A percentile compares a stretch with the other conserved stretches of the same genome.
Evolutionary conservation across 2,888 invertebrate species (phyloP).

Genomic region (Hydroisotoma schaefferi): DNA sequence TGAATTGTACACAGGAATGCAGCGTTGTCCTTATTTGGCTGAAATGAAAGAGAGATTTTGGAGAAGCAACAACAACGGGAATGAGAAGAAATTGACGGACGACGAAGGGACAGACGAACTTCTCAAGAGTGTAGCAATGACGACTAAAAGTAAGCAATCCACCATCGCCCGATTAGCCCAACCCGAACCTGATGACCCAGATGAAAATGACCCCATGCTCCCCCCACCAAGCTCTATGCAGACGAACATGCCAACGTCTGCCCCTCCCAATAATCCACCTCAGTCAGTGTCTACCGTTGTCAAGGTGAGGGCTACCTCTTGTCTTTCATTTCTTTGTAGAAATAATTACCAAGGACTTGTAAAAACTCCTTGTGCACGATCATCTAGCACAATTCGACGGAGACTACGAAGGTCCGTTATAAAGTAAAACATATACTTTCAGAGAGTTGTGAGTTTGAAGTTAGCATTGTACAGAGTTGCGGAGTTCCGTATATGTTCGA

Average conservation of each 20-base stretch:
- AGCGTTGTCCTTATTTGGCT: conserved; percentile 49
- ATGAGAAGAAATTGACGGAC: conserved; percentile 46
- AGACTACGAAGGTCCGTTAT: too few species aligned
- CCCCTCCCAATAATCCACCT: conserved; percentile 50
- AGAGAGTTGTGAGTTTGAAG: too few species aligned
- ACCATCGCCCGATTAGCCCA: conserved; percentile 49
- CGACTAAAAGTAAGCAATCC: conserved; percentile 49
- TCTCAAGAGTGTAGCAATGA: conserved; percentile 49
- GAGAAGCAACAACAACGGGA: conserved; percentile 46
- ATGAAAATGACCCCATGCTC: conserved; percentile 46
- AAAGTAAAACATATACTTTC: too few species aligned
- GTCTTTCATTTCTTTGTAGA: too few species aligned
- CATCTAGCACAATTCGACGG: too few species aligned
- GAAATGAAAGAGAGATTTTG: conserved; percentile 50
- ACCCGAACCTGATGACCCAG: conserved; percentile 48
- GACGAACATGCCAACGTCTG: conserved; percentile 52
- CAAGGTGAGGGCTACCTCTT: conserved; percentile 48
- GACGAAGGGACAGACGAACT: conserved; percentile 49
- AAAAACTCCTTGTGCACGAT: too few species aligned
- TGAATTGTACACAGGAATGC: conserved; percentile 49
- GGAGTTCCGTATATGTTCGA: too few species aligned
- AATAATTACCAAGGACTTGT: too few species aligned
- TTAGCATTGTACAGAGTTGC: too few species aligned
- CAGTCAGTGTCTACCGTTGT: conserved; percentile 48
- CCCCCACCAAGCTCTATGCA: conserved; percentile 54